These are phyloP conservation scores for Papilio polytes DNA, from an alignment of 1,140 invertebrate genomes.

Conservation along the genomic window DNA sequence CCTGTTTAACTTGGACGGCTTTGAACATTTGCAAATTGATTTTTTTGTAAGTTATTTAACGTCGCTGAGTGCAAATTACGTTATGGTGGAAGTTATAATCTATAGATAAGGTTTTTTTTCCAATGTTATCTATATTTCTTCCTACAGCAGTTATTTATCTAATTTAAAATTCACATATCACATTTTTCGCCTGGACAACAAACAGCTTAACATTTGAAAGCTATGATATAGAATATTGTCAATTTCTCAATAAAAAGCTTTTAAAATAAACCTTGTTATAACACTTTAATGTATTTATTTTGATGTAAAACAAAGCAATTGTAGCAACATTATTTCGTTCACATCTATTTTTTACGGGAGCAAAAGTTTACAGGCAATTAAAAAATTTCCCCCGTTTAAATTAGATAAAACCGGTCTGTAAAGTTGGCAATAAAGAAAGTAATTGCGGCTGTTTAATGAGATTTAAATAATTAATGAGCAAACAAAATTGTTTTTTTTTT, in stretches of 20 bases:
- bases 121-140: neutral
- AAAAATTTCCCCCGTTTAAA: conserved; percentile 36
- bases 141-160: neutral
- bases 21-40: conserved; percentile 66
- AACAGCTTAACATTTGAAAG: neutral
- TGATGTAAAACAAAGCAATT: neutral
- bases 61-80: conserved; percentile 37
- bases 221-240: neutral
- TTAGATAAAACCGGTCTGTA: conserved; percentile 37
- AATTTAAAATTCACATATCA: neutral
- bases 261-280: neutral
- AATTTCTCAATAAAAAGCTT: neutral
- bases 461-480: conserved; percentile 85
- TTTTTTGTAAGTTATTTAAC: conserved; percentile 49
- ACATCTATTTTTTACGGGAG: conserved; percentile 2
- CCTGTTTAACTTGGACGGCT: conserved; percentile 75
- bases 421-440: conserved; percentile 43
- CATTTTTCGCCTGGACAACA: neutral
- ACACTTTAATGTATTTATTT: neutral
- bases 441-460: conserved; percentile 81
- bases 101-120: neutral
- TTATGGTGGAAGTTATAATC: neutral
- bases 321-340: neutral
- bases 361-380: conserved; percentile 40
- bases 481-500: conserved; percentile 81